A percentile compares a stretch with the other conserved stretches of the same genome.
Evolutionary conservation across 2,113 vertebrate species (phyloP).

Genomic region (Odontophorus gujanensis): DNA sequence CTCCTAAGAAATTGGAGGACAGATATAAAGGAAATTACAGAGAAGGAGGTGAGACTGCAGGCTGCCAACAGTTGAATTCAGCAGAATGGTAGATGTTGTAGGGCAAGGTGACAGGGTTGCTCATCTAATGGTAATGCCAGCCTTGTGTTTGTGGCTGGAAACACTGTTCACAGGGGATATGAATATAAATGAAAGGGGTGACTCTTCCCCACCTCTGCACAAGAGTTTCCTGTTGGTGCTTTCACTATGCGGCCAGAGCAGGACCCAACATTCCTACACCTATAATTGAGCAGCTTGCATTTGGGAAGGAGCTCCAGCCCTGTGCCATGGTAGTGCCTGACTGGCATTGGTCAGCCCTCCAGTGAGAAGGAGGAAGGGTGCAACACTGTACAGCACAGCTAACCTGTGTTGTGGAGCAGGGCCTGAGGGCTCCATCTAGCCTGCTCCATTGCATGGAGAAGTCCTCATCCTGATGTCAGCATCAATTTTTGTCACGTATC

Average conservation of each 20-base stretch:
- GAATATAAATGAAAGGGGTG: background rate
- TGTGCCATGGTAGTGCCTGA: background rate
- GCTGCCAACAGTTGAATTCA: background rate
- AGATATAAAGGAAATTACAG: background rate
- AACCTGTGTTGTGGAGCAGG: background rate
- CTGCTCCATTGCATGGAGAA: background rate
- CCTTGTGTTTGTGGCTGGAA: background rate
- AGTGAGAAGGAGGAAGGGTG: background rate
- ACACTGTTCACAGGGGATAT: background rate
- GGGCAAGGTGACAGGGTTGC: background rate
- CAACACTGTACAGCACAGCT: background rate
- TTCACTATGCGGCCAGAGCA: background rate
- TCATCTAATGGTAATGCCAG: background rate
- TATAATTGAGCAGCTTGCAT: background rate
- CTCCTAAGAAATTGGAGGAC: background rate
- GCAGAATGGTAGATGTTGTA: background rate
- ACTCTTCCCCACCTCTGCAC: background rate
- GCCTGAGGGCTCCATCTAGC: background rate
- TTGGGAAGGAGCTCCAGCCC: background rate
- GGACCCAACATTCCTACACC: fast-evolving
- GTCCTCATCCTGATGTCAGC: background rate
- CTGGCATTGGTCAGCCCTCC: background rate
- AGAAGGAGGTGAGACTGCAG: background rate
- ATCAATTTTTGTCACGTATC: background rate
- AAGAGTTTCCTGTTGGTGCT: background rate